Base-by-base conservation (phyloP, 2,888 invertebrate genomes). In the Drymonia ruficornis region DNA sequence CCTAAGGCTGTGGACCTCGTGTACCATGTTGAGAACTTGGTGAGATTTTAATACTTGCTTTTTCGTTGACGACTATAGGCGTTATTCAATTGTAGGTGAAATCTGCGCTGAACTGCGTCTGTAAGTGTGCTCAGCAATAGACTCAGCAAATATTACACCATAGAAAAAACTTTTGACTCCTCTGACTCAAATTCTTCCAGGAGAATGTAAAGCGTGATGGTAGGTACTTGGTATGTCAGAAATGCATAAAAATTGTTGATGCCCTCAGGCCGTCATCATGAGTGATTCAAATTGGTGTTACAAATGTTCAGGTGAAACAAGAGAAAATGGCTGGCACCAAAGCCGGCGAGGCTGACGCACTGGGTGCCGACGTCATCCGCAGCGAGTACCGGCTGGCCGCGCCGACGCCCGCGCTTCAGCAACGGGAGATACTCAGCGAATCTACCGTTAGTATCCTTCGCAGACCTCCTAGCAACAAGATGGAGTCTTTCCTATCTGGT, bases 21-120 rank as follows among this genome's bases (percentile, higher is more conserved):
- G 0, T 97, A 96, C 76, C 94, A 96, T 72, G 93, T 97, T 45
- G 97, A 97, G 81, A 95, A 96, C 83, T 93, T 96, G 93, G 96
- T 96, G 67, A 89, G 93, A 71, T 40, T 16, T 12, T 15, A n/a
- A 38, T 15, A 38, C n/a, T 31, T 8, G 12, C 8, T 31, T 9
- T 2, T 31, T 31, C 0, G 7, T 23, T 6, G 23, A 23, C 7
- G 7, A 23, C 4, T 23, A 6, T 23, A 23, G 3, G 23, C 23
- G 23, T 6, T 23, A 6, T 2, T 7, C 23, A 23, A 12, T 31
- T 8, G 9, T 31, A 31, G 31, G 31, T 31, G n/a, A 31, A 11
- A 31, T 23, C 4, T 6, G 7, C 23, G 4, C 7, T 23, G 9
- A 31, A 11, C 31, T 31, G 11, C 8, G 31, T 31, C 4, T 23